phyloP scores from a whole-genome alignment of 1,140 invertebrate species.

The Drosophila santomea region DNA sequence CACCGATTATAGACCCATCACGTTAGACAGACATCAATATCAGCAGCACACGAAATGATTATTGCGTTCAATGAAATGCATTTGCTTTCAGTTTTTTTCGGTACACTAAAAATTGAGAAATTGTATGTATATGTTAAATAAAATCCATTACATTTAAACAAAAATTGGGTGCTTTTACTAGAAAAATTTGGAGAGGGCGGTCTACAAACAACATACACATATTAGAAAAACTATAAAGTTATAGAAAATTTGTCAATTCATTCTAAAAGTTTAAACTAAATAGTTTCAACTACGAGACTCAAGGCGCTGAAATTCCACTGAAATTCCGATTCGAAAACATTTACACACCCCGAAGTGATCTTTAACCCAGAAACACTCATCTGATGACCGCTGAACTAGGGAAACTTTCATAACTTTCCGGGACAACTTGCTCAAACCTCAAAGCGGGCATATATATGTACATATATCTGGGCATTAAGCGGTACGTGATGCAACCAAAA shows the following conservation, averaged over 20 bases:
- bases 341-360: slow-evolving; percentile 11
- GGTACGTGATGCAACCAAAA: slow-evolving; percentile 52
- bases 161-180: neutral
- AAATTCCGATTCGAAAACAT: neutral
- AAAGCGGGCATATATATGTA: slow-evolving; percentile 18
- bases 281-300: neutral
- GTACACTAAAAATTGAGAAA: too few species aligned
- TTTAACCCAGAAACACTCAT: slow-evolving; percentile 23
- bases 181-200: too few species aligned
- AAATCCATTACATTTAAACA: slow-evolving; percentile 4
- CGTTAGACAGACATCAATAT: slow-evolving; percentile 30
- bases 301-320: neutral
- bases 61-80: slow-evolving; percentile 60
- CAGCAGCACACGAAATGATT: slow-evolving; percentile 34
- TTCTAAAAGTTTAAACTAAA: too few species aligned
- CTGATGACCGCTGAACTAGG: slow-evolving; percentile 45
- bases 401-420: slow-evolving; percentile 32
- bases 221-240: too few species aligned
- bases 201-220: too few species aligned
- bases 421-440: slow-evolving; percentile 51
- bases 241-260: too few species aligned
- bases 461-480: slow-evolving; percentile 40
- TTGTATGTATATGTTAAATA: slow-evolving; percentile 51
- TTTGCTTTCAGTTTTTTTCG: slow-evolving; percentile 18
- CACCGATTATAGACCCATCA: slow-evolving; percentile 23